phyloP scores from a whole-genome alignment of 1,140 invertebrate genomes.

The Drosophila guanche region DNA sequence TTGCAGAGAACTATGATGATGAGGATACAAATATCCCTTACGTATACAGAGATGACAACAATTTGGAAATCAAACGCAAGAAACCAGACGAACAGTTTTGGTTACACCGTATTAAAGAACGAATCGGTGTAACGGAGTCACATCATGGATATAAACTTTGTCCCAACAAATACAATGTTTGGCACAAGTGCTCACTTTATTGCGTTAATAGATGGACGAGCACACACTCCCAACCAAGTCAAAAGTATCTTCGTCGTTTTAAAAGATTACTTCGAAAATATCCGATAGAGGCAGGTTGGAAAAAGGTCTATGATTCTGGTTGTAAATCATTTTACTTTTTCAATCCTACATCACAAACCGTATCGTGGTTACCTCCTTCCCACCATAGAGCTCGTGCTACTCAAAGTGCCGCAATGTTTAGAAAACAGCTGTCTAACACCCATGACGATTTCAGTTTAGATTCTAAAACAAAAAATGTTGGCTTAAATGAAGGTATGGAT shows the following conservation, averaged over 20 bases:
- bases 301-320: conserved; percentile 95
- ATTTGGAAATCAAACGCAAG: conserved; percentile 61
- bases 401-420: conserved; percentile 91
- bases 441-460: conserved; percentile 63
- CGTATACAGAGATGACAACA: conserved; percentile 18
- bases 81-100: conserved; percentile 82
- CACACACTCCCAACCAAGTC: conserved; percentile 88
- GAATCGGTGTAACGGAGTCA: conserved; percentile 85
- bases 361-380: conserved; percentile 96
- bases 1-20: conserved; percentile 93
- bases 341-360: conserved; percentile 82
- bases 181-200: conserved; percentile 95
- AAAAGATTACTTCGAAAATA: conserved; percentile 93
- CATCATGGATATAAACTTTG: conserved; percentile 91
- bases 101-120: conserved; percentile 84
- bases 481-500: conserved; percentile 22
- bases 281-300: conserved; percentile 96
- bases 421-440: conserved; percentile 86
- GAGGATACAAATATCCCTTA: conserved; percentile 51
- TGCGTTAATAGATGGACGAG: conserved; percentile 95
- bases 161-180: conserved; percentile 98
- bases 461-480: conserved; percentile 19
- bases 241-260: conserved; percentile 90
- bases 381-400: conserved; percentile 94
- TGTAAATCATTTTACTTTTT: conserved; percentile 85